Base-by-base conservation (phyloP, 2,113 vertebrate genomes). In the Arenaria interpres region DNA sequence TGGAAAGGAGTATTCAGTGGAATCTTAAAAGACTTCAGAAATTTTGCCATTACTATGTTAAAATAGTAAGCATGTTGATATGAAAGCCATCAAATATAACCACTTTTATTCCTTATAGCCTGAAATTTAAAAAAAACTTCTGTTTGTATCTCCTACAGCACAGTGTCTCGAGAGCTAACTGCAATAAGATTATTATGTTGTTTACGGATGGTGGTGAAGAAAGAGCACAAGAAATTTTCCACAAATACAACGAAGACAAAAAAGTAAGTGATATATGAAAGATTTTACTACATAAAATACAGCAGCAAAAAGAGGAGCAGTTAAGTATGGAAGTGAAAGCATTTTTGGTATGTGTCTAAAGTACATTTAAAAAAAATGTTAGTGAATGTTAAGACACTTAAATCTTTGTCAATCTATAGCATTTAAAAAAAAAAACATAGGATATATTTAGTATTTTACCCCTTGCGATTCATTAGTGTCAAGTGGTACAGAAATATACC, bases 181-280 rank as follows among this genome's bases (percentile, higher is more conserved):
- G 99, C 98, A 99, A 99, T 97, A 99, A 99, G 97, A 99, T 99
- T 93, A 99, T 99, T 85, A 99, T 99, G 99, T 96, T 99, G 91
- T 99, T 99, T 94, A 99, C 99, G 51, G 99, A 99, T 63, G 99
- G 99, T 90, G 99, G 99, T 92, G 99, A 99, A 97, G 99, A 99
- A 96, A 98, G 98, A 98, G 99, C 99, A 19, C 98, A 99, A 96
- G 98, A 99, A 95, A 99, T 99, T 96, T 98, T 99, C 95, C 93
- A 98, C 87, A 99, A 98, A 96, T 99, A 99, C 84, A 99, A 99
- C 60, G 98, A 98, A 75, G 99, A 99, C 90, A 99, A 99, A 97
- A 99, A 99, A 98, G 99, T 99, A 96, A 98, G 98, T 94, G 18
- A 24, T 59, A 27, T 27, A 41, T 88, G 22, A 60, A 95, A 90